phyloP scores from a whole-genome alignment of 2,113 vertebrate genomes.

The Aptenodytes patagonicus region DNA sequence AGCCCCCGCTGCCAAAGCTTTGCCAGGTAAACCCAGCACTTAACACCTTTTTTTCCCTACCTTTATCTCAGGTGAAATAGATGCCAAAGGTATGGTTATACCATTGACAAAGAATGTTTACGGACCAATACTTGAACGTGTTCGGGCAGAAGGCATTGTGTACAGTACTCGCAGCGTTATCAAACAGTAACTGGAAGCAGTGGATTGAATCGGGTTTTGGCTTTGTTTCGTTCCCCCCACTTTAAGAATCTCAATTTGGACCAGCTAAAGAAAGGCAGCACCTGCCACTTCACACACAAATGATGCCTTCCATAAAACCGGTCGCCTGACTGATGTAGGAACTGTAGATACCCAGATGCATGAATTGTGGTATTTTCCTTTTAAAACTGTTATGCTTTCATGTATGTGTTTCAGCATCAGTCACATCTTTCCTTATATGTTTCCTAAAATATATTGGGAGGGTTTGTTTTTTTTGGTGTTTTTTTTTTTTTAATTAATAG shows the following conservation, averaged over 20 bases:
- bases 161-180: slow-evolving; percentile 78
- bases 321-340: neutral
- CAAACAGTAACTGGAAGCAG: slow-evolving; percentile 43
- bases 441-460: neutral
- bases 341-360: neutral
- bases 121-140: slow-evolving; percentile 79
- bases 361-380: neutral
- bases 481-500: neutral
- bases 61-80: slow-evolving; percentile 86
- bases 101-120: slow-evolving; percentile 90
- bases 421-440: neutral
- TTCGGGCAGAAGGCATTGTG: slow-evolving; percentile 87
- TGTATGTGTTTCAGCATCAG: neutral
- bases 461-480: neutral
- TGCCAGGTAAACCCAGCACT: neutral
- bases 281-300: neutral
- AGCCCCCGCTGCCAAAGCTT: neutral
- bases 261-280: neutral
- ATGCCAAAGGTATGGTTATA: slow-evolving; percentile 84
- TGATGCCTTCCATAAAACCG: neutral
- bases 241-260: neutral
- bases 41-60: neutral
- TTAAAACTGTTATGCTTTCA: neutral
- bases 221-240: neutral
- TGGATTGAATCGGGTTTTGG: neutral